phyloP scores from a whole-genome alignment of 2,113 vertebrate genomes.

The Rhipidura dahli region DNA sequence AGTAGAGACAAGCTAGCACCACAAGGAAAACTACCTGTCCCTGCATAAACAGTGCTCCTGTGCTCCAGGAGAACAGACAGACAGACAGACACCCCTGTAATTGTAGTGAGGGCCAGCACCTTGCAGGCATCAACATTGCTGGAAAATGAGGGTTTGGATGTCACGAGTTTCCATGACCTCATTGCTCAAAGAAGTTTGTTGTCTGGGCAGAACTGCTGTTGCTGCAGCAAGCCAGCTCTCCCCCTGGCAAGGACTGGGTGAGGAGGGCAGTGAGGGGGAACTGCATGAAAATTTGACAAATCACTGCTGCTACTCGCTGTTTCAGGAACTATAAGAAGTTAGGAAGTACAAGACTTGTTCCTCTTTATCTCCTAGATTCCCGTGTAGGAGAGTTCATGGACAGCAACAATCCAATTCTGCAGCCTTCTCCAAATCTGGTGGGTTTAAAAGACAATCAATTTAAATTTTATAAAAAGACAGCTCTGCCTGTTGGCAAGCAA shows the following conservation, averaged over 20 bases:
- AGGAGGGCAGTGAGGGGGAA: background rate
- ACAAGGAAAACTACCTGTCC: background rate
- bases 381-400: background rate
- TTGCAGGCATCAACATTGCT: background rate
- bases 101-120: background rate
- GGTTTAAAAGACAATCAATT: background rate
- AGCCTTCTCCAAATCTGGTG: background rate
- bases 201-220: background rate
- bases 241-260: fast-evolving
- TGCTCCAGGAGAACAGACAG: background rate
- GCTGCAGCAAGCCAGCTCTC: background rate
- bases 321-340: background rate
- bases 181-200: background rate
- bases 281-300: background rate
- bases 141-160: background rate
- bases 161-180: background rate
- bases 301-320: background rate
- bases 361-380: background rate
- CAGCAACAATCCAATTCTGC: background rate
- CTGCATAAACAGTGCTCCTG: background rate
- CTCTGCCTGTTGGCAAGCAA: background rate
- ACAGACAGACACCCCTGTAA: background rate
- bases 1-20: background rate
- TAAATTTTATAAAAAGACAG: background rate
- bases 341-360: background rate